phyloP scores from a whole-genome alignment of 2,113 vertebrate genomes.

The Perccottus glenii region DNA sequence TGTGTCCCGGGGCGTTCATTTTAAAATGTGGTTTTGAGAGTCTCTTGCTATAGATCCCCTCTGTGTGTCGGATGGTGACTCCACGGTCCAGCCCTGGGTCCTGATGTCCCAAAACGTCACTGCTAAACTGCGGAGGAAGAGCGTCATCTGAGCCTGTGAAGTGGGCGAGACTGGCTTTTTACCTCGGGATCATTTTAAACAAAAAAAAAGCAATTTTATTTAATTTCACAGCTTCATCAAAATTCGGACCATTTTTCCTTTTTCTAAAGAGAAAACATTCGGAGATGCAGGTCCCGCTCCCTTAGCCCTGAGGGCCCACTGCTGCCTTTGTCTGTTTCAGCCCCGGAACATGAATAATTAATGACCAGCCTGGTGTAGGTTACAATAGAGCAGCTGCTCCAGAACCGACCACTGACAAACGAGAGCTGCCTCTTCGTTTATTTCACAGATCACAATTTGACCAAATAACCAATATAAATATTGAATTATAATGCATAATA shows the following conservation, averaged over 20 bases:
- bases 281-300: background rate
- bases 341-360: constrained; percentile 71
- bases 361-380: constrained; percentile 36
- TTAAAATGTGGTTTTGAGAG: constrained; percentile 15
- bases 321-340: constrained; percentile 49
- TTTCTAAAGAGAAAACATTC: constrained; percentile 3
- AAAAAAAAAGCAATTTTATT: background rate
- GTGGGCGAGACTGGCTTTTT: background rate
- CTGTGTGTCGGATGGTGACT: constrained; percentile 67
- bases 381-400: constrained; percentile 69
- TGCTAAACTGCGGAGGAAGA: constrained; percentile 75
- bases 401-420: constrained; percentile 13
- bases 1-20: constrained; percentile 20
- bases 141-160: constrained; percentile 85
- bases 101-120: constrained; percentile 62
- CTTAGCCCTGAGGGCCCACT: constrained; percentile 2
- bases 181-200: background rate
- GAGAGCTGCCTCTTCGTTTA: constrained; percentile 14
- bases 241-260: background rate
- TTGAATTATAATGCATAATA: too few relatives aligned
- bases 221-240: background rate
- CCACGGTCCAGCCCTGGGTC: constrained; percentile 42
- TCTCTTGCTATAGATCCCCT: constrained; percentile 82
- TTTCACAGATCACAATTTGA: background rate
- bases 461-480: too few relatives aligned